Percentiles rank a stretch among this genome's conserved stretches.
Conservation (phyloP, 2,888 invertebrate genomes). For the Polylopha cassiicola region DNA sequence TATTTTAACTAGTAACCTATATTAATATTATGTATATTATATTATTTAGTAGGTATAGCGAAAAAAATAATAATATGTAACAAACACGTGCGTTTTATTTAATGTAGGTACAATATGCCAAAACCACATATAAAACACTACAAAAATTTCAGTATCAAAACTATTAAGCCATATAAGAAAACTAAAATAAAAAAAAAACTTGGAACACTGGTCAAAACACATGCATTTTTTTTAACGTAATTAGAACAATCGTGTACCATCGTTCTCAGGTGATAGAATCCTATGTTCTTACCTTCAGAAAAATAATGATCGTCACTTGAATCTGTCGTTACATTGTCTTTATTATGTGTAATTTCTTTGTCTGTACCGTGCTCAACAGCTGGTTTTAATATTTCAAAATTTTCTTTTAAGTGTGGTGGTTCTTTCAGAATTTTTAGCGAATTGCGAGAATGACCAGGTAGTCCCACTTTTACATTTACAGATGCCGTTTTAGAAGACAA, state of each 20-base stretch:
- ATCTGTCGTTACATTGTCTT: too few species aligned
- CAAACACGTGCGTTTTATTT: too few species aligned
- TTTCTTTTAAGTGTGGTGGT: slow-evolving; percentile 34
- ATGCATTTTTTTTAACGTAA: slow-evolving; percentile 43
- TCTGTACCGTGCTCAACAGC: slow-evolving; percentile 23
- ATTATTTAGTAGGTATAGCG: too few species aligned
- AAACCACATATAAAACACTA: slow-evolving; percentile 23
- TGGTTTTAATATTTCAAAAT: slow-evolving; percentile 39
- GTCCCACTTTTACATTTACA: slow-evolving; percentile 26
- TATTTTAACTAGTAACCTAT: too few species aligned
- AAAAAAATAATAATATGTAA: too few species aligned
- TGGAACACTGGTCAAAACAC: slow-evolving; percentile 53
- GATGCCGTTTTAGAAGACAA: slow-evolving; percentile 40
- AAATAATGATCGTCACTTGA: too few species aligned
- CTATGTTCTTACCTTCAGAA: too few species aligned
- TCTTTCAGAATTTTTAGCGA: slow-evolving; percentile 29
- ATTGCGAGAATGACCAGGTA: slow-evolving; percentile 17
- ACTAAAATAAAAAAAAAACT: slow-evolving; percentile 48
- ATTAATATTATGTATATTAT: too few species aligned
- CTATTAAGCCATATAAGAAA: slow-evolving; percentile 45
- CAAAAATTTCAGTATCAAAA: slow-evolving; percentile 41
- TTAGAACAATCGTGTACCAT: neutral
- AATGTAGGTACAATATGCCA: too few species aligned
- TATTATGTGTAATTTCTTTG: slow-evolving; percentile 35
- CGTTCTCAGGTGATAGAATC: too few species aligned